Base-by-base conservation (phyloP, 2,888 invertebrate genomes). In the Caenorhabditis afra region DNA sequence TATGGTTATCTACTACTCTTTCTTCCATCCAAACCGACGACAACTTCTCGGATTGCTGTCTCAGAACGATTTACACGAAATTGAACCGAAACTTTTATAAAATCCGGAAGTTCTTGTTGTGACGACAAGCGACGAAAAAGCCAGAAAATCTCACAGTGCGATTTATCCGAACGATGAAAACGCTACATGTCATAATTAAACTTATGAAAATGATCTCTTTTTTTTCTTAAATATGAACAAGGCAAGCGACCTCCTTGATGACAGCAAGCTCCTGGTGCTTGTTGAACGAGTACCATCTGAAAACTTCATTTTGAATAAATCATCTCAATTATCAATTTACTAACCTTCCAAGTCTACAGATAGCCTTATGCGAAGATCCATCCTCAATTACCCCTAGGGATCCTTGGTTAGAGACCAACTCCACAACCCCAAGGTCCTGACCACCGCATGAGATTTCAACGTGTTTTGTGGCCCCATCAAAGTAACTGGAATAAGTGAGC, bases 1-100 rank as follows among this genome's bases (percentile, higher is more conserved):
- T 37, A 86, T 86, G 86, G 47, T 79, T 11, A 35, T 75, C 7
- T 87, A 87, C 70, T 85, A 86, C 70, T 49, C 45, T 1, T 86
- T 66, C 57, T 85, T 81, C 64, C 87, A 87, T 55, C 87, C 87
- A 14, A 85, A 81, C 20, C 39, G 81, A 14, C 39, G 83, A 49
- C 59, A 73, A 44, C 59, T 55, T 3, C 5, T 22, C 0, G 50
- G n/a, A 23, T 23, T 37, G 20, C 16, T 11, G 23, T 61, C 70
- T 1, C 29, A 61, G 16, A 22, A 14, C 1, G 45, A 67, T 41
- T 8, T 58, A 4, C 35, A 10, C 37, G 55, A 39, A 14, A 29
- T 29, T 29, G 29, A 29, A 29, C 4, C 29, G 29, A 29, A 29
- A 29, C 29, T 7, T 29, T 29, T 7, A 29, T 3, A 29, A 29